Conservation (phyloP, 1,140 invertebrate species). For the Dendrolimus punctatus region DNA sequence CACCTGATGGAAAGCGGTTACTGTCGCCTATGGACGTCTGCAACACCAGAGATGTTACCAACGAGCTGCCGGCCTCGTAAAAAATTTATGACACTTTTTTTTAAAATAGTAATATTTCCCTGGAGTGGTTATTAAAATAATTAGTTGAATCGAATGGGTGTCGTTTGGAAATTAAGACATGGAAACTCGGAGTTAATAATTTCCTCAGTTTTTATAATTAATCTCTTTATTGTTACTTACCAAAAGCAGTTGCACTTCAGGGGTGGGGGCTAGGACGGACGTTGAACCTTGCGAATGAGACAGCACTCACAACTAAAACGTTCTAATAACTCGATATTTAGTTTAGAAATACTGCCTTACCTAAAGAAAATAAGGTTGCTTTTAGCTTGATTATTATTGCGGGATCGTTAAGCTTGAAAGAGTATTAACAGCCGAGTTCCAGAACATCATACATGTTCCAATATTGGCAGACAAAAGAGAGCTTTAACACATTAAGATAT, state of each 20-base stretch:
- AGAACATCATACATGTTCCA: no score
- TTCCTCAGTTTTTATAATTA: slow-evolving; percentile 33
- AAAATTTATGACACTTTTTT: no score
- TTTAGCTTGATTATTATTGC: slow-evolving; percentile 34
- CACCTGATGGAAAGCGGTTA: no score
- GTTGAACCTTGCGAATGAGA: slow-evolving; percentile 47
- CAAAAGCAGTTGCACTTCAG: slow-evolving; percentile 38
- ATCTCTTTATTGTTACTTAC: slow-evolving; percentile 55
- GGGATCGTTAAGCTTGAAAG: slow-evolving; percentile 65
- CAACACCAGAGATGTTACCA: no score
- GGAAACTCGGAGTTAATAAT: slow-evolving; percentile 13
- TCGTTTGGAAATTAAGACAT: background rate
- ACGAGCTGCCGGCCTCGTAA: no score
- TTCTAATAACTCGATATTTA: no score
- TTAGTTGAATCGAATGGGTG: no score
- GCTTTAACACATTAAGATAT: no score
- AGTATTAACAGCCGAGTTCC: slow-evolving; percentile 22
- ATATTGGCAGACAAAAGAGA: no score
- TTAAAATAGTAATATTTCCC: no score
- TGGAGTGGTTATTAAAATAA: no score
- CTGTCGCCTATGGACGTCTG: no score
- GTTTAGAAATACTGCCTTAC: background rate
- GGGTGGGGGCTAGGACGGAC: slow-evolving; percentile 62
- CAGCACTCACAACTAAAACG: background rate
- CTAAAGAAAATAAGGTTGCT: slow-evolving; percentile 17